Evolutionary conservation across 2,797 vertebrate species (phyloP).

Genomic region (Merluccius polli): DNA sequence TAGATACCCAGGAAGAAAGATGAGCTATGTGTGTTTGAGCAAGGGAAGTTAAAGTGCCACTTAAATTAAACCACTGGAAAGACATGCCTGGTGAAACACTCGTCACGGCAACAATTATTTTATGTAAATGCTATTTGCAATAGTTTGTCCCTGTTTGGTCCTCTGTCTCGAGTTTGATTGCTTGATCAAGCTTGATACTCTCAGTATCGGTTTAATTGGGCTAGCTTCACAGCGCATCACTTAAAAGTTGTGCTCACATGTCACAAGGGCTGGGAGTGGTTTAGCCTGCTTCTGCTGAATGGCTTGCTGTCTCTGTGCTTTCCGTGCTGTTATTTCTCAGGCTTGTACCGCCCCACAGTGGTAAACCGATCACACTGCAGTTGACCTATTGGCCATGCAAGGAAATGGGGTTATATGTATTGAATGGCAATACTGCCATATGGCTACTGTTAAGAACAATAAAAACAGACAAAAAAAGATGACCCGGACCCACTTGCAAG

Average conservation of each 20-base stretch:
- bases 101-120: no score
- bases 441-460: background rate
- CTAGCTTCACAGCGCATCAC: background rate
- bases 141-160: no score
- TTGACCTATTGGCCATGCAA: background rate
- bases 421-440: background rate
- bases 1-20: no score
- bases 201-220: background rate
- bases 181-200: background rate
- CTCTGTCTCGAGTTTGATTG: background rate
- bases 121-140: no score
- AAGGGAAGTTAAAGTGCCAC: no score
- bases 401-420: background rate
- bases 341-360: constrained; percentile 49
- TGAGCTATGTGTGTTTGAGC: no score
- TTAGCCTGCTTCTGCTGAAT: background rate
- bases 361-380: constrained; percentile 35
- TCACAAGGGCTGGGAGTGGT: background rate
- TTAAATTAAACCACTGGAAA: no score
- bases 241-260: background rate
- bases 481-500: background rate
- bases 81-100: no score
- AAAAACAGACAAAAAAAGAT: background rate
- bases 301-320: background rate
- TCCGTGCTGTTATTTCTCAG: background rate